A percentile compares a stretch with the other conserved stretches of the same genome.
Conservation (phyloP, 2,113 vertebrate species). For the Proterorhinus semilunaris region DNA sequence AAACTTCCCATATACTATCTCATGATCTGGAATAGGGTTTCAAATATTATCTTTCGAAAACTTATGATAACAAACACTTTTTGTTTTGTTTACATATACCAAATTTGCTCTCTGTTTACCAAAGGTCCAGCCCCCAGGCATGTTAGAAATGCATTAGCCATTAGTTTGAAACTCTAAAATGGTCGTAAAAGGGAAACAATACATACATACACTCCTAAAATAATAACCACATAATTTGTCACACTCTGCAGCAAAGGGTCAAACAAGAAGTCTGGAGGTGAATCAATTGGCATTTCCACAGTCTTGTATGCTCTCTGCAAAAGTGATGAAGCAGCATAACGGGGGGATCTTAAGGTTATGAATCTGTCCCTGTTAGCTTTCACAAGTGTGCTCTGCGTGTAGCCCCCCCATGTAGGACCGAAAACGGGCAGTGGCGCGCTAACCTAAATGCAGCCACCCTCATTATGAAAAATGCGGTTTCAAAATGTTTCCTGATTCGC, state of each 20-base stretch:
- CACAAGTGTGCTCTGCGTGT: not conserved
- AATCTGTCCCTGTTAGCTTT: not conserved
- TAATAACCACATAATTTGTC: not conserved
- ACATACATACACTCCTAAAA: not conserved
- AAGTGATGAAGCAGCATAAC: conserved; percentile 20
- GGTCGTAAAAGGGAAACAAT: too few species aligned
- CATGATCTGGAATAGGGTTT: too few species aligned
- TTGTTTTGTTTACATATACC: too few species aligned
- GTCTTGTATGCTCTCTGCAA: conserved; percentile 4
- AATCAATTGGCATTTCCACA: conserved; percentile 26
- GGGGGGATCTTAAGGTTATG: not conserved
- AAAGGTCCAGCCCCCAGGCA: too few species aligned
- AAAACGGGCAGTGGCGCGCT: not conserved
- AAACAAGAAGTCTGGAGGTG: conserved; percentile 30
- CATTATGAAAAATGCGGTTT: not conserved
- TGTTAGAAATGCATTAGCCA: too few species aligned
- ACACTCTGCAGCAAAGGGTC: conserved; percentile 8
- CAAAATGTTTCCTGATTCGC: not conserved
- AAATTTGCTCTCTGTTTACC: too few species aligned
- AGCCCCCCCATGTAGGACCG: not conserved
- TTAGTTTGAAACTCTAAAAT: too few species aligned
- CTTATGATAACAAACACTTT: too few species aligned
- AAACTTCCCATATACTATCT: too few species aligned
- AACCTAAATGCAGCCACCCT: not conserved
- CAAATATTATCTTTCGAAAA: too few species aligned